Conservation (phyloP, 2,113 vertebrate species). For the Fregata magnificens region DNA sequence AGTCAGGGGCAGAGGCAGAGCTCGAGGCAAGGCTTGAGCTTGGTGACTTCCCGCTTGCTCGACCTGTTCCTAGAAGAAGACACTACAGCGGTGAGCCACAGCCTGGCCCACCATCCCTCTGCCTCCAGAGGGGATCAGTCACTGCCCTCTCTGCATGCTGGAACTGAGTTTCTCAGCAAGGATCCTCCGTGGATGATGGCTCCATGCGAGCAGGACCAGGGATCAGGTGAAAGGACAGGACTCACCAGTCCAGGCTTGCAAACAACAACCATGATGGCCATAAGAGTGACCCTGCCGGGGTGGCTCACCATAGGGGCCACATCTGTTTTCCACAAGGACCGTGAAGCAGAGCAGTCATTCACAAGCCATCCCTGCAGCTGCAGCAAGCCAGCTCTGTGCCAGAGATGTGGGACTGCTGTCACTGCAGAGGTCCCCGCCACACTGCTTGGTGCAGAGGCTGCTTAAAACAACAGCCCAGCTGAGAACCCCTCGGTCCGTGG, state of each 20-base stretch:
- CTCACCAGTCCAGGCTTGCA: not conserved
- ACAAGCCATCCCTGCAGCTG: not conserved
- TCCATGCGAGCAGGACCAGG: not conserved
- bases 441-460: not conserved
- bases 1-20: not conserved
- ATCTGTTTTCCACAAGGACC: not conserved
- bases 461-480: not conserved
- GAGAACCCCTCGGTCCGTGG: rapidly evolving
- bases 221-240: not conserved
- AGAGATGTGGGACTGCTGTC: not conserved
- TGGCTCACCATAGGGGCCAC: rapidly evolving
- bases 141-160: not conserved
- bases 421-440: rapidly evolving
- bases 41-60: not conserved
- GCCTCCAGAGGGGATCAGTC: not conserved
- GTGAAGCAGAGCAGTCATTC: not conserved
- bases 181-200: not conserved
- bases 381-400: not conserved
- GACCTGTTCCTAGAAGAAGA: not conserved
- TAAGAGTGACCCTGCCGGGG: not conserved
- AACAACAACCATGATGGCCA: rapidly evolving
- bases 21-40: not conserved
- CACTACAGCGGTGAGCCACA: not conserved
- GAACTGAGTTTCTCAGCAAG: not conserved
- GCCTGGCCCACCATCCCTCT: not conserved